Percentiles rank a stretch among this genome's conserved stretches.
Evolutionary conservation across 2,797 vertebrate genomes (phyloP).

Genomic region (Xenops minutus): DNA sequence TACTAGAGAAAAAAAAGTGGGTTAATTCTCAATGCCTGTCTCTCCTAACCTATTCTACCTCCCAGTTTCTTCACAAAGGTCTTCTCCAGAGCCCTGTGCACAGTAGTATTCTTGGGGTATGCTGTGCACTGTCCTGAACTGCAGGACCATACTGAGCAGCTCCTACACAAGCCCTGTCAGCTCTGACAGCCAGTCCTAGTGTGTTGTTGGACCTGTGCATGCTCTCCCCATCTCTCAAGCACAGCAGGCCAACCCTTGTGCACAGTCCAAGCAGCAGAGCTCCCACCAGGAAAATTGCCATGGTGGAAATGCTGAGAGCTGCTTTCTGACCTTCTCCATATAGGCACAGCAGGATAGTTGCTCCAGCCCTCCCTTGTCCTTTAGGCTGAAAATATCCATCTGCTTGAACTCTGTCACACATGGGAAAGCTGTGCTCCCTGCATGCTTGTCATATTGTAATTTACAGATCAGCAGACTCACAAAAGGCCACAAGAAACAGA

Average conservation of each 20-base stretch:
- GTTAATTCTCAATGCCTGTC: not conserved
- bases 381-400: not conserved
- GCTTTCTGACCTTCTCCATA: not conserved
- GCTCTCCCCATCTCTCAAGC: not conserved
- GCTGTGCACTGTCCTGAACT: not conserved
- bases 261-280: not conserved
- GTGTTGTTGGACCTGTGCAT: accelerated
- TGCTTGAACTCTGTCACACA: not conserved
- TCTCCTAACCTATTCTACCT: not conserved
- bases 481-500: not conserved
- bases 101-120: not conserved
- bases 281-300: not conserved
- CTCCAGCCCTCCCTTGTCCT: not conserved
- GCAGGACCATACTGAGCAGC: not conserved
- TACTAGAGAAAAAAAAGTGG: not conserved
- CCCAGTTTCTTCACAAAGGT: not conserved
- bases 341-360: not conserved
- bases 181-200: not conserved
- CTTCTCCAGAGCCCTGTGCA: not conserved
- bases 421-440: not conserved
- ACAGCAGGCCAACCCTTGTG: not conserved
- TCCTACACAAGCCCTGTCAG: not conserved
- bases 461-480: not conserved
- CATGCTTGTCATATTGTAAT: not conserved
- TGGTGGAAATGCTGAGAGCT: not conserved